A percentile compares a stretch with the other conserved stretches of the same genome.
phyloP scores from a whole-genome alignment of 2,888 invertebrate species.

The Dermolepida albohirtum region DNA sequence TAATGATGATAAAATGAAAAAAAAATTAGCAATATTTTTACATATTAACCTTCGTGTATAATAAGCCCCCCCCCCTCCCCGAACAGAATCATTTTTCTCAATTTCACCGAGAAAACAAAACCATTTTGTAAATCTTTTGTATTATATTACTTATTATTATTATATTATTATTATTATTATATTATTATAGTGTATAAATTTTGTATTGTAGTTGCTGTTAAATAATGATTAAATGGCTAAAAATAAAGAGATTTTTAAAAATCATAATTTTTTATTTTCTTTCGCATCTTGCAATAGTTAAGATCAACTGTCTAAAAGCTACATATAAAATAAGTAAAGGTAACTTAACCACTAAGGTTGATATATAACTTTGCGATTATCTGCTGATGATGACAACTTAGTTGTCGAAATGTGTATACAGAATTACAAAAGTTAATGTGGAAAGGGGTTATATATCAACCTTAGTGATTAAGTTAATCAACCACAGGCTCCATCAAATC shows the following conservation, averaged over 20 bases:
- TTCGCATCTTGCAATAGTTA: neutral
- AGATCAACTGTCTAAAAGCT: too few species aligned
- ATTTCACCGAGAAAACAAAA: constrained; percentile 30
- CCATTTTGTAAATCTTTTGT: constrained; percentile 65
- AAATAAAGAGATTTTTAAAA: constrained; percentile 73
- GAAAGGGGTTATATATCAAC: too few species aligned
- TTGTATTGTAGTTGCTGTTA: constrained; percentile 81
- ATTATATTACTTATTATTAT: constrained; percentile 61
- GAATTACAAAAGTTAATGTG: too few species aligned
- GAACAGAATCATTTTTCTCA: constrained; percentile 14
- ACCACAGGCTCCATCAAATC: too few species aligned
- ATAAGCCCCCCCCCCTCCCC: constrained; percentile 56
- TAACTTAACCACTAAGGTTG: too few species aligned
- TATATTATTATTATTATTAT: constrained; percentile 69
- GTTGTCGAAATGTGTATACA: too few species aligned
- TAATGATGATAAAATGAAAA: constrained; percentile 55
- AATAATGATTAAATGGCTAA: constrained; percentile 79
- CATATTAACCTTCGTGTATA: constrained; percentile 65
- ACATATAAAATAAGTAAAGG: too few species aligned
- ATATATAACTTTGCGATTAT: too few species aligned
- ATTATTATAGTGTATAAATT: constrained; percentile 77
- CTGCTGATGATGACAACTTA: too few species aligned
- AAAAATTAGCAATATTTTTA: constrained; percentile 68
- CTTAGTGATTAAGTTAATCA: too few species aligned
- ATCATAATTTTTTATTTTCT: constrained; percentile 22